Percentiles rank a stretch among this genome's conserved stretches.
These are phyloP conservation scores for Aramus guarauna DNA, from an alignment of 2,113 vertebrate genomes.

Conservation along the genomic window DNA sequence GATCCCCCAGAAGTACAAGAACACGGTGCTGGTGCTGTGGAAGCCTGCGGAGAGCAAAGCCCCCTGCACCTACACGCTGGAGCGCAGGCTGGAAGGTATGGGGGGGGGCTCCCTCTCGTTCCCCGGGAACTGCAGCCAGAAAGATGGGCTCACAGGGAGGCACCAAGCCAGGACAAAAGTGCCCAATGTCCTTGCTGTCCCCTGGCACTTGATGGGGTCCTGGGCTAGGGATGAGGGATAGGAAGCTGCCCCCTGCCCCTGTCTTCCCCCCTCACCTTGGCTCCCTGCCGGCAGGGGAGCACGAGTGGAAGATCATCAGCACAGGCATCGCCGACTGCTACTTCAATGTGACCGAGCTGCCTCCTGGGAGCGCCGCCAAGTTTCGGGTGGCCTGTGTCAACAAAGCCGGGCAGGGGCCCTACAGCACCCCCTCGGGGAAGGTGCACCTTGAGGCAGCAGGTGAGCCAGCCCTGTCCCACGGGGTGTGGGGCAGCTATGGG, in stretches of 20 bases:
- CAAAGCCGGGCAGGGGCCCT: slow-evolving; percentile 94
- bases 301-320: slow-evolving; percentile 85
- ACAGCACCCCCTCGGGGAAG: slow-evolving; percentile 85
- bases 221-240: no score
- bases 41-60: slow-evolving; percentile 88
- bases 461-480: not conserved
- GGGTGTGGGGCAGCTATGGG: fast-evolving
- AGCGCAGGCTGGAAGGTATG: slow-evolving; percentile 85
- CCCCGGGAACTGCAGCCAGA: not conserved
- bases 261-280: not conserved
- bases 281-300: slow-evolving; percentile 75
- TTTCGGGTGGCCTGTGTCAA: slow-evolving; percentile 96
- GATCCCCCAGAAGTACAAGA: slow-evolving; percentile 92
- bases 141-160: not conserved
- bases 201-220: not conserved
- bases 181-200: not conserved
- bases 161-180: not conserved
- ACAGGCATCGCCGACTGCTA: slow-evolving; percentile 90
- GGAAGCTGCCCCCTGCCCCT: not conserved
- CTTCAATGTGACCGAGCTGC: slow-evolving; percentile 89
- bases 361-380: slow-evolving; percentile 72
- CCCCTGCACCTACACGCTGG: slow-evolving; percentile 92
- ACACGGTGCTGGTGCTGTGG: slow-evolving; percentile 93
- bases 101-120: not conserved
- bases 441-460: slow-evolving; percentile 81